Conservation (phyloP, 2,888 invertebrate genomes). For the Ophraella communa region DNA sequence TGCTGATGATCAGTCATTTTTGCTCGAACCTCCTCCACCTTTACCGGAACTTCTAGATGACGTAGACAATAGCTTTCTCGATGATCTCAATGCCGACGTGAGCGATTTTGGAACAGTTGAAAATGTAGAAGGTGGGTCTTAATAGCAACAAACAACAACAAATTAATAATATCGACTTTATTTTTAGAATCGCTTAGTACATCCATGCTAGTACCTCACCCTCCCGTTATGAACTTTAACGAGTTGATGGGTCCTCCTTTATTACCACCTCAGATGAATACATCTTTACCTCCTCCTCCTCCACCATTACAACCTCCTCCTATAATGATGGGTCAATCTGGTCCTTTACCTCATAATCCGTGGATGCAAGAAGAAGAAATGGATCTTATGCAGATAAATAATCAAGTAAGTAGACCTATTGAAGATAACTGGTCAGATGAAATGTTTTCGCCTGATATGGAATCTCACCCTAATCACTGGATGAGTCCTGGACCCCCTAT, state of each 20-base stretch:
- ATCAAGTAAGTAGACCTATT: neutral
- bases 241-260: conserved; percentile 34
- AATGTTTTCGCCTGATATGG: neutral
- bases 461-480: conserved; percentile 27
- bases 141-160: neutral
- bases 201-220: conserved; percentile 33
- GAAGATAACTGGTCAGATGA: conserved; percentile 14
- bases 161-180: neutral
- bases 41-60: conserved; percentile 57
- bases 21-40: conserved; percentile 53
- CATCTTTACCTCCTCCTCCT: conserved; percentile 26
- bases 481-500: conserved; percentile 16
- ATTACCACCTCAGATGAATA: conserved; percentile 25
- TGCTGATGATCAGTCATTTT: conserved; percentile 18
- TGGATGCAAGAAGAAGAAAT: conserved; percentile 23
- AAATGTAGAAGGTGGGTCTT: neutral
- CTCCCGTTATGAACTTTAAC: conserved; percentile 36
- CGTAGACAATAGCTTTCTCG: conserved; percentile 54
- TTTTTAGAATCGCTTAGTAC: conserved; percentile 1
- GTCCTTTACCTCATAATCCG: conserved; percentile 22
- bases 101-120: conserved; percentile 45
- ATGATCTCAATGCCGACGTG: conserved; percentile 53
- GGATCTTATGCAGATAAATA: neutral
- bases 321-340: conserved; percentile 17
- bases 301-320: conserved; percentile 25